Evolutionary conservation across 2,888 invertebrate genomes (phyloP).

Genomic region (Parasteatoda lunata): DNA sequence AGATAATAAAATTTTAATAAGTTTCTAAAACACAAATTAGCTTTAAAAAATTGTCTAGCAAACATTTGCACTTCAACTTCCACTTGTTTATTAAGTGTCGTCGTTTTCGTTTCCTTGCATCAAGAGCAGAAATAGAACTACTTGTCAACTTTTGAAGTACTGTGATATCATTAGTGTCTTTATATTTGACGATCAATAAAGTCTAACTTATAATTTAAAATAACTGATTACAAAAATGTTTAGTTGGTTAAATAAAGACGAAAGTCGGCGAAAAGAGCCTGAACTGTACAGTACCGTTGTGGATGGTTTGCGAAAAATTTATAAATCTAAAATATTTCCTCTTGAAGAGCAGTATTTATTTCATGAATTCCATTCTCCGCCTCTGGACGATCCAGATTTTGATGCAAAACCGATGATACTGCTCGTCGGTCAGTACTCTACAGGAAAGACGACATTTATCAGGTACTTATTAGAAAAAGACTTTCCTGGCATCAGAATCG

Average conservation of each 20-base stretch:
- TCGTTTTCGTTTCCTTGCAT: slow-evolving; percentile 15
- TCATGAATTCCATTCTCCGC: slow-evolving; percentile 72
- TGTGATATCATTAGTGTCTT: slow-evolving; percentile 1
- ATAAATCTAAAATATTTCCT: slow-evolving; percentile 77
- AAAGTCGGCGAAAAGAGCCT: slow-evolving; percentile 76
- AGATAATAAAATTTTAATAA: too few species aligned
- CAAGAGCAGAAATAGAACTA: slow-evolving; percentile 1
- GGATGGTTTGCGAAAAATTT: slow-evolving; percentile 94
- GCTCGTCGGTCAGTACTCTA: slow-evolving; percentile 73
- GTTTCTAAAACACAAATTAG: too few species aligned
- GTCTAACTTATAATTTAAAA: too few species aligned
- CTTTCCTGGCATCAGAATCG: slow-evolving; percentile 91
- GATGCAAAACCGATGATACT: slow-evolving; percentile 72
- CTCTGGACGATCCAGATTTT: slow-evolving; percentile 73
- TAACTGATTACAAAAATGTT: slow-evolving; percentile 78
- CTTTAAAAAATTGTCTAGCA: too few species aligned
- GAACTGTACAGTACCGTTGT: slow-evolving; percentile 86
- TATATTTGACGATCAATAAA: neutral
- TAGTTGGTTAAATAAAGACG: slow-evolving; percentile 87
- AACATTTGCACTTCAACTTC: slow-evolving; percentile 26
- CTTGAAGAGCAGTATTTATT: slow-evolving; percentile 70
- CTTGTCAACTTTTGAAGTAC: slow-evolving; percentile 1
- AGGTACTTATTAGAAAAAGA: slow-evolving; percentile 86
- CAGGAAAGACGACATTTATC: slow-evolving; percentile 73
- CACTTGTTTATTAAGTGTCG: slow-evolving; percentile 43